These are phyloP conservation scores for Scrobipalpa costella DNA, from an alignment of 2,888 invertebrate genomes.

Conservation along the genomic window DNA sequence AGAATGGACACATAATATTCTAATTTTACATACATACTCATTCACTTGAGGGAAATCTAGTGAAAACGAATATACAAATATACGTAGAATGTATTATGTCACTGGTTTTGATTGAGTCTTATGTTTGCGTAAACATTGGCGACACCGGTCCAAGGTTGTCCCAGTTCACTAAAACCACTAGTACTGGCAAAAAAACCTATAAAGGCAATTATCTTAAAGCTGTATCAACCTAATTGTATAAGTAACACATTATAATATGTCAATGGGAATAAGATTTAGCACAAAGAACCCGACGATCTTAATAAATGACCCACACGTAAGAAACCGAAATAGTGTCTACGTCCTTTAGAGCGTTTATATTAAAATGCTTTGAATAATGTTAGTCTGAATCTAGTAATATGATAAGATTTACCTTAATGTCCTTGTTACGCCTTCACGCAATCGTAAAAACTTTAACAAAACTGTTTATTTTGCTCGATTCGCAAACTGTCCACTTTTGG, in stretches of 20 bases:
- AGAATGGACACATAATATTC: background rate
- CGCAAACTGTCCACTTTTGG: slow-evolving; percentile 15
- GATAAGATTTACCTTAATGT: slow-evolving; percentile 32
- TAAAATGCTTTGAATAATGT: slow-evolving; percentile 6
- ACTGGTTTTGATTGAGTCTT: slow-evolving; percentile 49
- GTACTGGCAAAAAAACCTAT: slow-evolving; percentile 26
- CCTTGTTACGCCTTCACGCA: slow-evolving; percentile 32
- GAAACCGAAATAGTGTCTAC: background rate
- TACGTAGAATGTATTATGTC: slow-evolving; percentile 40
- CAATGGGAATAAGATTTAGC: background rate
- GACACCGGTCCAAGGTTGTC: slow-evolving; percentile 60
- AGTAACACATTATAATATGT: background rate
- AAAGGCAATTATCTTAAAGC: background rate
- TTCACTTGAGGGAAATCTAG: background rate
- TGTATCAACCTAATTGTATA: background rate
- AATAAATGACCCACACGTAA: background rate
- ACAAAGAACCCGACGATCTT: slow-evolving; percentile 1
- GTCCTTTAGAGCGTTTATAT: background rate
- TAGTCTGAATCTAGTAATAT: slow-evolving; percentile 25
- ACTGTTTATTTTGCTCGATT: slow-evolving; percentile 24
- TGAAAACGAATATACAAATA: background rate
- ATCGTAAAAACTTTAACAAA: slow-evolving; percentile 28
- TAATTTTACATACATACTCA: background rate
- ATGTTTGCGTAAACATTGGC: slow-evolving; percentile 62
- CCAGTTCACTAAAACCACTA: slow-evolving; percentile 43